Evolutionary conservation across 1,140 invertebrate species (phyloP).

Genomic region (Zaprionus lachaisei): DNA sequence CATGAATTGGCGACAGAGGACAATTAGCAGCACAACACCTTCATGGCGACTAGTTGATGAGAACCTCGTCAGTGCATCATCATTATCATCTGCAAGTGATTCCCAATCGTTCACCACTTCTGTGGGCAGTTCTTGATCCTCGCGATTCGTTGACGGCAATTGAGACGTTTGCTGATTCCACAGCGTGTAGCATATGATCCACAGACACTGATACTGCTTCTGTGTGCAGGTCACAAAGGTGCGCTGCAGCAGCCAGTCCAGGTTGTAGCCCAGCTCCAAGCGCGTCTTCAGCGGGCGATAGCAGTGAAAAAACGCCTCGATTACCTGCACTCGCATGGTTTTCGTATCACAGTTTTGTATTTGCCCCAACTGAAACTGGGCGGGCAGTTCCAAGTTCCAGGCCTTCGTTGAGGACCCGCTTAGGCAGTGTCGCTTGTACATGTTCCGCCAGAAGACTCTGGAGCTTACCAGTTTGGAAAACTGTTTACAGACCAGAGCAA

Average conservation of each 20-base stretch:
- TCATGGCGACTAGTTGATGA: conserved; percentile 35
- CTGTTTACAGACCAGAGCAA: conserved; percentile 71
- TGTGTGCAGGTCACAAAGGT: conserved; percentile 63
- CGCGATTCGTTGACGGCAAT: background rate
- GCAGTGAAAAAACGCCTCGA: conserved; percentile 63
- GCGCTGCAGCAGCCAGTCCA: conserved; percentile 64
- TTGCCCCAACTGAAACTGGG: conserved; percentile 56
- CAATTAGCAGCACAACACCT: conserved; percentile 60
- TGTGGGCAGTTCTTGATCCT: background rate
- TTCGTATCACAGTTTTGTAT: conserved; percentile 60
- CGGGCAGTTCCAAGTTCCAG: conserved; percentile 67
- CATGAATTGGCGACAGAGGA: conserved; percentile 58
- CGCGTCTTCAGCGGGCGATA: conserved; percentile 57
- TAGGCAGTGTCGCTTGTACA: conserved; percentile 65
- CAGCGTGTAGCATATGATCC: conserved; percentile 72
- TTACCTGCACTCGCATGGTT: conserved; percentile 47
- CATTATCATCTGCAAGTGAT: conserved; percentile 30
- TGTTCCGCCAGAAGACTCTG: conserved; percentile 64
- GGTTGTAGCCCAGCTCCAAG: conserved; percentile 54
- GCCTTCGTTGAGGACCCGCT: conserved; percentile 12
- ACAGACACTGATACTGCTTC: conserved; percentile 53
- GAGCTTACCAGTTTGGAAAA: conserved; percentile 59
- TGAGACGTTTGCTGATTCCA: conserved; percentile 29
- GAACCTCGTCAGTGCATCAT: background rate
- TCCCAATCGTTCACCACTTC: conserved; percentile 59